Evolutionary conservation across 2,113 vertebrate genomes (phyloP).

Genomic region (Phainopepla nitens): DNA sequence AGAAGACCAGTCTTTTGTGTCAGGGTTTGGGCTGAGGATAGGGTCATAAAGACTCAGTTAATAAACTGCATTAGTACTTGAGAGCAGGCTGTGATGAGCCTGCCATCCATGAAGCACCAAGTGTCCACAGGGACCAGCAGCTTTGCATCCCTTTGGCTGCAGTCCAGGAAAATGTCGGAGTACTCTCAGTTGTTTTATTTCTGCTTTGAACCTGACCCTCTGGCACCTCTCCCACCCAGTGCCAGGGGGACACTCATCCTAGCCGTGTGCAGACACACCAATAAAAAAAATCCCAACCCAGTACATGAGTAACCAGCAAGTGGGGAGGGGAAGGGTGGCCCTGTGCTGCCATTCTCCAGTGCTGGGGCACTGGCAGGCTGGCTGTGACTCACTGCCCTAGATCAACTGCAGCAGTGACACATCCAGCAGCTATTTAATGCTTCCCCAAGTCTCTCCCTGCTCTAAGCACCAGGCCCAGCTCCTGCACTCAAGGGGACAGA

Average conservation of each 20-base stretch:
- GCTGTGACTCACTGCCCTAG: not conserved
- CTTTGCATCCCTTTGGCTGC: not conserved
- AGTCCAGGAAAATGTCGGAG: not conserved
- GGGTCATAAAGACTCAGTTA: not conserved
- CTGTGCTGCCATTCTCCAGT: not conserved
- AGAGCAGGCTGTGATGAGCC: not conserved
- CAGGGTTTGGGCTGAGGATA: not conserved
- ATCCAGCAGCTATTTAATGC: not conserved
- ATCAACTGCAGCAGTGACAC: not conserved
- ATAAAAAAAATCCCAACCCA: not conserved
- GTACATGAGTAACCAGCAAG: not conserved
- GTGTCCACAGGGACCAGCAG: not conserved
- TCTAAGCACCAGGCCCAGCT: accelerated
- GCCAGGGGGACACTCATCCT: not conserved
- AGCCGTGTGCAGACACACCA: not conserved
- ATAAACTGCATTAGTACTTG: not conserved
- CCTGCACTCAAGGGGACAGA: not conserved
- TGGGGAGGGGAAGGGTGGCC: not conserved
- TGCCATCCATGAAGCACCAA: not conserved
- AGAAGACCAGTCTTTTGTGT: accelerated
- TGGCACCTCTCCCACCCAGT: accelerated
- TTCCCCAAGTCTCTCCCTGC: not conserved
- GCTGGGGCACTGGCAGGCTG: not conserved
- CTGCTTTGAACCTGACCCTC: not conserved
- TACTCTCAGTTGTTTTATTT: not conserved